Conservation (phyloP, 2,113 vertebrate genomes). For the Ariopsis seemanni region DNA sequence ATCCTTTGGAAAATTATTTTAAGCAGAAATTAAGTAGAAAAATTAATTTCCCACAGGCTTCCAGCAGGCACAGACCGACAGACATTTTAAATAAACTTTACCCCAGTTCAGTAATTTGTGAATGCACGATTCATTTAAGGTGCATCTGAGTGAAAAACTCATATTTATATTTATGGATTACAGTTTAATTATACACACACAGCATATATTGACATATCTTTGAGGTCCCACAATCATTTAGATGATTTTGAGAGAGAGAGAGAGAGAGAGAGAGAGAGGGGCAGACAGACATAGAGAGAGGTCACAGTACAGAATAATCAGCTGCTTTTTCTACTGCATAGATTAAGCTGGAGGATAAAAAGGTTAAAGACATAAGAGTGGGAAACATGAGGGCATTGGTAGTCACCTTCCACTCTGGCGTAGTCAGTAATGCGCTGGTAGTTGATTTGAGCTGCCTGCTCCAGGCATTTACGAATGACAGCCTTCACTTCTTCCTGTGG, state of each 20-base stretch:
- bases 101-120: not conserved
- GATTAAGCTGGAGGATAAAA: conserved; percentile 19
- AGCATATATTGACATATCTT: not conserved
- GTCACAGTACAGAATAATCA: not conserved
- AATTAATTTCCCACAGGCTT: not conserved
- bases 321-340: not conserved
- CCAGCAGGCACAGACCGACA: not conserved
- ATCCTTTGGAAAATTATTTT: not conserved
- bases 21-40: too few species aligned
- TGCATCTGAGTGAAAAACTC: not conserved
- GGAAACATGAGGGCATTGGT: conserved; percentile 31
- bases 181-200: not conserved
- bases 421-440: conserved; percentile 96
- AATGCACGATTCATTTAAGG: not conserved
- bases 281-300: not conserved
- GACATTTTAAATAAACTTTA: conserved; percentile 7
- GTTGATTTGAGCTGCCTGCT: conserved; percentile 97
- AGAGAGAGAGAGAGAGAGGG: not conserved
- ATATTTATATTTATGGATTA: not conserved
- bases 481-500: conserved; percentile 98
- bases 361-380: conserved; percentile 35
- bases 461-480: conserved; percentile 98
- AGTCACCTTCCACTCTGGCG: conserved; percentile 98
- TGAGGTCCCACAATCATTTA: not conserved
- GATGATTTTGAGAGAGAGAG: too few species aligned